phyloP scores from a whole-genome alignment of 2,113 vertebrate genomes.

The Garra rufa region DNA sequence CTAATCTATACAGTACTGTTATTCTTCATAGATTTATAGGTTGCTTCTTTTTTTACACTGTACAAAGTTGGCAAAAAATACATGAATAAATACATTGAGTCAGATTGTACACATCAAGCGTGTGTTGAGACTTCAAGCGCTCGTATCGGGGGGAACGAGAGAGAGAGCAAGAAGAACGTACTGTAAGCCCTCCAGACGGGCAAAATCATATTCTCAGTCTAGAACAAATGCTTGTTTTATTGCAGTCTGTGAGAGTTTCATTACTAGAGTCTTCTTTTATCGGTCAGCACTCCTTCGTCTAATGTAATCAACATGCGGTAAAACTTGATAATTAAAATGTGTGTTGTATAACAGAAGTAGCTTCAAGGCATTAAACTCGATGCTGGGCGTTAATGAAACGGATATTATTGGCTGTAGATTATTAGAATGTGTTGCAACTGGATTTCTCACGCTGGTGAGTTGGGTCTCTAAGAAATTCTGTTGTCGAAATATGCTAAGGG shows the following conservation, averaged over 20 bases:
- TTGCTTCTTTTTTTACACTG: constrained; percentile 80
- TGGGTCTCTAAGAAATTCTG: background rate
- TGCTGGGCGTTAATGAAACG: background rate
- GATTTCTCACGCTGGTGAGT: background rate
- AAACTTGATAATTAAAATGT: constrained; percentile 15
- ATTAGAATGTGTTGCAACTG: background rate
- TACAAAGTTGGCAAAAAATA: constrained; percentile 85
- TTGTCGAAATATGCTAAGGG: background rate
- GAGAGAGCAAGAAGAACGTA: constrained; percentile 54
- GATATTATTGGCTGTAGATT: constrained; percentile 1
- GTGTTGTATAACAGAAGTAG: background rate
- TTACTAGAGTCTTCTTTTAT: background rate
- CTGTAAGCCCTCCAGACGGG: background rate
- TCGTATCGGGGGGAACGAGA: constrained; percentile 67
- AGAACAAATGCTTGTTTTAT: constrained; percentile 8
- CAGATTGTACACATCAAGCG: constrained; percentile 78
- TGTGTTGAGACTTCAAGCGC: constrained; percentile 76
- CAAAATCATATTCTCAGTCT: background rate
- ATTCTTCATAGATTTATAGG: constrained; percentile 80
- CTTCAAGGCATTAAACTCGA: constrained; percentile 19
- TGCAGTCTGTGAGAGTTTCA: background rate
- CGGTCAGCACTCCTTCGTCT: background rate
- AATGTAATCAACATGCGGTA: background rate
- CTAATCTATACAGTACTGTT: constrained; percentile 86
- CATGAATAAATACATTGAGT: constrained; percentile 79